Evolutionary conservation across 2,888 invertebrate genomes (phyloP).

Genomic region (Chalcosyrphus nemorum): DNA sequence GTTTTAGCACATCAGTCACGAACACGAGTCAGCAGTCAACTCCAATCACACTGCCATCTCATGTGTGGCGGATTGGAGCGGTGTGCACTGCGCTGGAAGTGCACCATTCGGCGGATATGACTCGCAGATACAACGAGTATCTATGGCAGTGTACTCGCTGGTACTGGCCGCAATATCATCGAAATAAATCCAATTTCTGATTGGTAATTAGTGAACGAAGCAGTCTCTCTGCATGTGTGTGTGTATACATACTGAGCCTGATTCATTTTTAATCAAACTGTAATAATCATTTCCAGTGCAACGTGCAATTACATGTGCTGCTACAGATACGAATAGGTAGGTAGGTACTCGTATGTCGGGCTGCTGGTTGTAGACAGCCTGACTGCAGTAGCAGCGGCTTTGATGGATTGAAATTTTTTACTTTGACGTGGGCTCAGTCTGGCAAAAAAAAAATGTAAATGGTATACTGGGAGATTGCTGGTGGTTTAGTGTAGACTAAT

Average conservation of each 20-base stretch:
- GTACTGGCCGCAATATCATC: constrained; percentile 58
- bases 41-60: constrained; percentile 48
- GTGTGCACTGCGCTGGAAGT: background rate
- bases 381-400: constrained; percentile 45
- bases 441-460: constrained; percentile 17
- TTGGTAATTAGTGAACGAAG: constrained; percentile 67
- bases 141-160: constrained; percentile 28
- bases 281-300: constrained; percentile 66
- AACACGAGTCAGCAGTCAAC: constrained; percentile 63
- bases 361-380: constrained; percentile 42
- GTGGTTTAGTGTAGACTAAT: background rate
- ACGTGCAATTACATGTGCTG: constrained; percentile 61
- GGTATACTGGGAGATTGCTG: background rate
- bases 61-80: background rate
- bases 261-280: constrained; percentile 72
- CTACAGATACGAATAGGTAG: too few relatives aligned
- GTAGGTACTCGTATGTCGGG: too few relatives aligned
- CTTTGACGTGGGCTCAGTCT: constrained; percentile 47
- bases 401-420: constrained; percentile 60
- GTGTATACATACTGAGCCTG: constrained; percentile 38
- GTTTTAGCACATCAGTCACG: constrained; percentile 29
- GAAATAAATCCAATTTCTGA: constrained; percentile 69
- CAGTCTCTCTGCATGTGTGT: constrained; percentile 4
- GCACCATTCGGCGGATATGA: constrained; percentile 25
- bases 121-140: constrained; percentile 20